phyloP scores from a whole-genome alignment of 92 coral and sea anemone genomes.

The Siderastrea radians region DNA sequence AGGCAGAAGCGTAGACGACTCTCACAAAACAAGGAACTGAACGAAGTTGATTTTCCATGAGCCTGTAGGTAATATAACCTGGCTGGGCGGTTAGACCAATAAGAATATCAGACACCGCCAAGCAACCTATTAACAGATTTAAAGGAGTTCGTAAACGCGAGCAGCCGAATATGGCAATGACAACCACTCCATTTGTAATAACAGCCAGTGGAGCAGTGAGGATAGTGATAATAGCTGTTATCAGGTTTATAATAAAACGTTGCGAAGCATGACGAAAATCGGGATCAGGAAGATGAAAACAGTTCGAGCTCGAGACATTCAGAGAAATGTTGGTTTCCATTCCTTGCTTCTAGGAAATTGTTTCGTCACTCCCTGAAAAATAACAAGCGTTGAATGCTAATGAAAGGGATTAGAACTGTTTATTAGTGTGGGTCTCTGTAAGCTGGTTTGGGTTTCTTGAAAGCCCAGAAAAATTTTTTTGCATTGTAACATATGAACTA shows the following conservation, averaged over 20 bases:
- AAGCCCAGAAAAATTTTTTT: no score
- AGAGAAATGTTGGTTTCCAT: background rate
- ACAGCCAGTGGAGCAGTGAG: constrained; percentile 73
- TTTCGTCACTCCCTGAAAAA: background rate
- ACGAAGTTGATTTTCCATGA: constrained; percentile 58
- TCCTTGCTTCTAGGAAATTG: background rate
- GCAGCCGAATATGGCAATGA: constrained; percentile 35
- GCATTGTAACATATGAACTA: no score
- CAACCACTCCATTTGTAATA: constrained; percentile 45
- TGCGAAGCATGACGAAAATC: constrained; percentile 53
- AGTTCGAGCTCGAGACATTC: background rate
- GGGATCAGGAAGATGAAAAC: constrained; percentile 69
- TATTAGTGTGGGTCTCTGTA: no score
- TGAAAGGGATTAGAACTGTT: no score
- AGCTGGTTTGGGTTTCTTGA: no score
- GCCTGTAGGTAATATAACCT: constrained; percentile 61
- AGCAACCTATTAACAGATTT: constrained; percentile 69
- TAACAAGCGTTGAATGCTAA: no score
- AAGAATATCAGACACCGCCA: constrained; percentile 74
- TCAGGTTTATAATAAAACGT: constrained; percentile 7
- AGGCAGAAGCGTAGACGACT: constrained; percentile 64
- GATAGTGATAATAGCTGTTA: constrained; percentile 63
- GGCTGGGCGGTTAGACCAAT: constrained; percentile 74
- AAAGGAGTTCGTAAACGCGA: constrained; percentile 68
- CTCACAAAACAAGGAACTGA: constrained; percentile 71